Percentiles rank a stretch among this genome's conserved stretches.
These are phyloP conservation scores for Harpagifer antarcticus DNA, from an alignment of 2,797 vertebrate species.

Conservation along the genomic window DNA sequence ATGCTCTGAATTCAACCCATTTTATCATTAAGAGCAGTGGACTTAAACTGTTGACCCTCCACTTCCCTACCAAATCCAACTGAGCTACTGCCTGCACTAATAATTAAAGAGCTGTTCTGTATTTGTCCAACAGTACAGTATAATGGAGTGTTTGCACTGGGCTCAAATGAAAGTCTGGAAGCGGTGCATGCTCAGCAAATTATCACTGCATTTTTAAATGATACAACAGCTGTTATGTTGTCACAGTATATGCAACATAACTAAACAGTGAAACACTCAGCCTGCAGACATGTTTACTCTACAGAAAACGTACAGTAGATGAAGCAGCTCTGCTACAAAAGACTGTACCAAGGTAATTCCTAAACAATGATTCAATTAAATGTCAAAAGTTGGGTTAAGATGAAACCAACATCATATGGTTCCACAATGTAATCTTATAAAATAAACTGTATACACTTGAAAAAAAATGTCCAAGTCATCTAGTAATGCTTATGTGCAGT, in stretches of 20 bases:
- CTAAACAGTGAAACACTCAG: not conserved
- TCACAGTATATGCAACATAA: not conserved
- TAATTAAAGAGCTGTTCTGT: not conserved
- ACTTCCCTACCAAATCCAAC: no score
- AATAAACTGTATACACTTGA: no score
- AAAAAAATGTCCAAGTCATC: no score
- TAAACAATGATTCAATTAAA: not conserved
- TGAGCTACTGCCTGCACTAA: no score
- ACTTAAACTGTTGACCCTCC: no score
- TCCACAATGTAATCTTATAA: no score
- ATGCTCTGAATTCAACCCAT: no score
- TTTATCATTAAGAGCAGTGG: no score
- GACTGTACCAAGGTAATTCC: not conserved
- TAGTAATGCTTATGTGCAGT: no score
- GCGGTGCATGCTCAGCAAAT: constrained; percentile 19
- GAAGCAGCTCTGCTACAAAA: not conserved
- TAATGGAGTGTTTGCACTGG: not conserved
- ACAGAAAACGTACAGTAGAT: not conserved
- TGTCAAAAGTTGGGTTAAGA: constrained; percentile 5
- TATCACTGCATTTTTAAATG: not conserved
- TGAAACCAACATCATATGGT: not conserved
- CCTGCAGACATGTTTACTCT: not conserved
- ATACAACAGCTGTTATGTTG: constrained; percentile 17
- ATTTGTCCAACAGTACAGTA: not conserved
- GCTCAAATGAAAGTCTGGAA: not conserved